Conservation (phyloP, 2,113 vertebrate species). For the Microtus richardsoni region DNA sequence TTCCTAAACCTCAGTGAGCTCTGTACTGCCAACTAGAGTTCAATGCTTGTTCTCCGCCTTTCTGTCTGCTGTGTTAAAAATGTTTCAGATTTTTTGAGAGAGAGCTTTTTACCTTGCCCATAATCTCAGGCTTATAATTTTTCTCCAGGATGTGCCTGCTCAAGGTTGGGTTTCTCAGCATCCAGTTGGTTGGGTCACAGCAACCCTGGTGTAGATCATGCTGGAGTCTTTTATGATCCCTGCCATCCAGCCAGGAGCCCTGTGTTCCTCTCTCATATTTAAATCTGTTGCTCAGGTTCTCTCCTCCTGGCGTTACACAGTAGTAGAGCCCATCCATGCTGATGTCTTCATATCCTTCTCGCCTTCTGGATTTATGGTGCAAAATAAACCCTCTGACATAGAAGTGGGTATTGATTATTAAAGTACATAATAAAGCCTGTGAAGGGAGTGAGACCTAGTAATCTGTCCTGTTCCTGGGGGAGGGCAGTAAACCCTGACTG, state of each 20-base stretch:
- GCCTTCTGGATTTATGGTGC: slow-evolving; percentile 82
- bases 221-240: slow-evolving; percentile 79
- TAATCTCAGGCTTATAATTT: slow-evolving; percentile 64
- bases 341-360: slow-evolving; percentile 78
- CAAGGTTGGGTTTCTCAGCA: slow-evolving; percentile 52
- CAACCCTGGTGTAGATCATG: slow-evolving; percentile 80
- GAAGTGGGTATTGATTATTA: slow-evolving; percentile 84
- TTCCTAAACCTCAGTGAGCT: not conserved
- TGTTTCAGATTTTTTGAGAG: not conserved
- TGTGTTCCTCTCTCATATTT: slow-evolving; percentile 78
- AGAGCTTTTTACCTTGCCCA: not conserved
- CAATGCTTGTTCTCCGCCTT: not conserved
- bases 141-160: slow-evolving; percentile 50
- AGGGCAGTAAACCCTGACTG: slow-evolving; percentile 28
- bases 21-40: not conserved
- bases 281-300: slow-evolving; percentile 76
- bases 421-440: slow-evolving; percentile 79
- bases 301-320: slow-evolving; percentile 65
- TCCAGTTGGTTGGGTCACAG: slow-evolving; percentile 67
- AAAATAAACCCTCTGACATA: slow-evolving; percentile 80
- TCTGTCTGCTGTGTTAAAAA: slow-evolving; percentile 55
- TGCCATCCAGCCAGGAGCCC: slow-evolving; percentile 76
- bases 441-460: slow-evolving; percentile 79
- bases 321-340: slow-evolving; percentile 77
- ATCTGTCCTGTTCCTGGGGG: slow-evolving; percentile 69